A percentile compares a stretch with the other conserved stretches of the same genome.
These are phyloP conservation scores for Thalassaphorura encarpata DNA, from an alignment of 1,140 invertebrate species.

Conservation along the genomic window DNA sequence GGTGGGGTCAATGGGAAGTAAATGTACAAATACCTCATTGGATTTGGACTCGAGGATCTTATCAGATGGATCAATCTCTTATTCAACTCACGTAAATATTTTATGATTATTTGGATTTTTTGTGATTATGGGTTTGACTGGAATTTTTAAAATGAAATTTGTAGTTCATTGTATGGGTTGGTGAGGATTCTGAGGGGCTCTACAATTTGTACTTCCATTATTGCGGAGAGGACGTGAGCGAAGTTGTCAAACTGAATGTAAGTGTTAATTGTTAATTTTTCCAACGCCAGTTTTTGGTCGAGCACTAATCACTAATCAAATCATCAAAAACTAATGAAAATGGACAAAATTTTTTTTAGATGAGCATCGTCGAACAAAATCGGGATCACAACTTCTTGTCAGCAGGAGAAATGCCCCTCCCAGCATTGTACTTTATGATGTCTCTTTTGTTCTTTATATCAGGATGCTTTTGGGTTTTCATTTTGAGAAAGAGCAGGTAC, in stretches of 20 bases:
- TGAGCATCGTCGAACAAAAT: conserved; percentile 65
- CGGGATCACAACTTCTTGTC: conserved; percentile 84
- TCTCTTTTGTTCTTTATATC: conserved; percentile 79
- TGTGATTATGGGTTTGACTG: background rate
- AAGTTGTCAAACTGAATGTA: conserved; percentile 52
- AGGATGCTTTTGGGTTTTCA: conserved; percentile 83
- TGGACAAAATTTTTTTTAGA: conserved; percentile 45
- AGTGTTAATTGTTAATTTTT: conserved; percentile 35
- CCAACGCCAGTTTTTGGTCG: too few relatives aligned
- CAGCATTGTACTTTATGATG: conserved; percentile 83
- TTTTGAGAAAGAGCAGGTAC: conserved; percentile 72
- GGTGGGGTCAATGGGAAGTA: too few relatives aligned
- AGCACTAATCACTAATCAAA: too few relatives aligned
- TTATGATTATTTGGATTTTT: background rate
- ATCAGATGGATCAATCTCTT: background rate
- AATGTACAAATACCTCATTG: too few relatives aligned
- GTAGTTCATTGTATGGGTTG: conserved; percentile 56
- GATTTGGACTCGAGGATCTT: background rate
- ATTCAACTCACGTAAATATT: background rate
- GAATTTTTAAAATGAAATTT: background rate
- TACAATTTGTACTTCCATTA: conserved; percentile 95
- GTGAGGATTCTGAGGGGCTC: conserved; percentile 74
- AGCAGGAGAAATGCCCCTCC: conserved; percentile 94
- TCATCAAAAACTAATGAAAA: too few relatives aligned
- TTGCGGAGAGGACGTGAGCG: conserved; percentile 52